Evolutionary conservation across 2,797 vertebrate species (phyloP), one percentile per base, ranked within the genome.

Genomic region (Petrocephalus schoutedeni): DNA sequence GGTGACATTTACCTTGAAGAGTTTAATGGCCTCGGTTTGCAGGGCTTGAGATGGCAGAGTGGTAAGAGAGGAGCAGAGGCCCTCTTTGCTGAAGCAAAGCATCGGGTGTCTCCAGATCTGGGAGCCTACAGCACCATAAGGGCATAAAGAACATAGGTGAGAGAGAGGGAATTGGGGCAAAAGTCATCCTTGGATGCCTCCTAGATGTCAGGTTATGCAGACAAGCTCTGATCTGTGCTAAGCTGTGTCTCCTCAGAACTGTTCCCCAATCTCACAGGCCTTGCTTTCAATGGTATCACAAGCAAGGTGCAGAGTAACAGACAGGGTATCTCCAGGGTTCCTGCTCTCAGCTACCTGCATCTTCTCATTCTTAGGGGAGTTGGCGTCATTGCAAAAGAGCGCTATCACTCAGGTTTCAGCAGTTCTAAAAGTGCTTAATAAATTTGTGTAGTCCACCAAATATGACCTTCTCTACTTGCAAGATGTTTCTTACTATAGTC

Each of bases 21-120:
- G 95, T 92, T 99, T 99, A 89, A 99, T 95, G 1, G 98, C 98
- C 93, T 99, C 98, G 0, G 98, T 99, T 93, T 98, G 98, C 88
- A 99, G 94, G 59, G 98, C 98, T 93, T 97, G 97, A 3, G 98
- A 99, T 28, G 98, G 98, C 86, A 99, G 90, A 0, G 98, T 98
- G 90, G 97, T 98, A 89, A 99, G 97, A 51, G 98, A 96, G 49
- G 96, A 97, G 19, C 91, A 90, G 90, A 99, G 95, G 85, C 97
- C 97, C 93, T 99, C 98, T 92, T 99, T 99, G 94, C 96, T 99
- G 92, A 98, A 98, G 92, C 97, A 98, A 92, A 99, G 89, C 88
- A 91, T 93, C 36, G 98, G 97, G 85, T 98, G 97, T 92, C 96
- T 97, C 98, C 98, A 99, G 84, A 97, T 95, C 86, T 97, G 97